Evolutionary conservation across 2,113 vertebrate genomes (phyloP).

Genomic region (Egretta garzetta): DNA sequence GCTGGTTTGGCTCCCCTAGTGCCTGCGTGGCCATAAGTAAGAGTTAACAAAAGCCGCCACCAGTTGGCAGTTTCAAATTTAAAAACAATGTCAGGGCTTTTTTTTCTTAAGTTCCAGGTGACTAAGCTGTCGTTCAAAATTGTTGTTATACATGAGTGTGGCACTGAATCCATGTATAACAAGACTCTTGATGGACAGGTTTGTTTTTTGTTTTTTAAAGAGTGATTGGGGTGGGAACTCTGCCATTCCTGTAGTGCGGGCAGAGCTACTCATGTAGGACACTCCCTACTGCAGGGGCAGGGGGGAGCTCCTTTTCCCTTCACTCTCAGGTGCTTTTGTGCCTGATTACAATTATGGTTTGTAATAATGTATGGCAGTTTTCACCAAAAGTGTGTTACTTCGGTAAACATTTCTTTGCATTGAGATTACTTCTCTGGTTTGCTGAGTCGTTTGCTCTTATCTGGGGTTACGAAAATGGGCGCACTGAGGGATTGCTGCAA

Average conservation of each 20-base stretch:
- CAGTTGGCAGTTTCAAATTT: constrained; percentile 50
- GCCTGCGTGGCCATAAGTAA: constrained; percentile 1
- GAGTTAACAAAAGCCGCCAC: constrained; percentile 39
- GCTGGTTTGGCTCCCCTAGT: background rate
- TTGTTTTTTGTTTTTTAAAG: background rate
- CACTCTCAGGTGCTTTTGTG: background rate
- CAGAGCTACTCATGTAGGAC: background rate
- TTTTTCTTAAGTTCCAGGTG: constrained; percentile 59
- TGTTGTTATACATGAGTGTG: constrained; percentile 43
- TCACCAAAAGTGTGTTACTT: background rate
- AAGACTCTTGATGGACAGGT: constrained; percentile 48
- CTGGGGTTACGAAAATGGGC: background rate
- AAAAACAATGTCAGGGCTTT: constrained; percentile 32
- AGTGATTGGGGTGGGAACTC: background rate
- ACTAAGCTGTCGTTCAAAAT: constrained; percentile 54
- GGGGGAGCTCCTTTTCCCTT: background rate
- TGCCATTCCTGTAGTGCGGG: background rate
- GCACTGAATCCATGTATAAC: constrained; percentile 44
- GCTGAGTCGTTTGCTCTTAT: background rate
- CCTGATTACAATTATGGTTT: background rate
- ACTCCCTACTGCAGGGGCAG: background rate
- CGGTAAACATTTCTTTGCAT: background rate
- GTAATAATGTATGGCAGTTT: background rate
- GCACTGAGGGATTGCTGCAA: background rate
- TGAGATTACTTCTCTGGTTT: background rate